Evolutionary conservation across 2,113 vertebrate species (phyloP).

Genomic region (Sylvia atricapilla): DNA sequence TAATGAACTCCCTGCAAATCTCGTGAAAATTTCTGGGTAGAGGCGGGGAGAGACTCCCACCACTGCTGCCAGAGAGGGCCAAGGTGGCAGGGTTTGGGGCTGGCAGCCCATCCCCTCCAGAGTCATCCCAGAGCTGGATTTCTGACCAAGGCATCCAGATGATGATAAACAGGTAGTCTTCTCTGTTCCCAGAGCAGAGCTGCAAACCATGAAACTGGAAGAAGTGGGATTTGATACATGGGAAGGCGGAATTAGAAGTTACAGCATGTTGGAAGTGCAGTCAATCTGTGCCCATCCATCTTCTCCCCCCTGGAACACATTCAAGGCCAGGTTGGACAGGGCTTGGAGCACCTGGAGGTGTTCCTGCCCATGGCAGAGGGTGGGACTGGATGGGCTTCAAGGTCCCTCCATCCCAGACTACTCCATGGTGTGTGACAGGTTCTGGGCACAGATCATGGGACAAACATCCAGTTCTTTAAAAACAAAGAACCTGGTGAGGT

Average conservation of each 20-base stretch:
- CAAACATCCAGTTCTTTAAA: not conserved
- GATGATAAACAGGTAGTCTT: not conserved
- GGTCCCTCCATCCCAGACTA: not conserved
- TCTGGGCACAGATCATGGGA: not conserved
- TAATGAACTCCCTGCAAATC: not conserved
- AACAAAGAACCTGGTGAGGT: not conserved
- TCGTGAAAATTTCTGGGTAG: not conserved
- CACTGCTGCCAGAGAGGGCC: not conserved
- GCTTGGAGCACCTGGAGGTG: not conserved
- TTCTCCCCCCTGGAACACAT: not conserved
- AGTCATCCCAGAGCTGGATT: not conserved
- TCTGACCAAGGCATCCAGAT: not conserved
- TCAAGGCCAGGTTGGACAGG: accelerated
- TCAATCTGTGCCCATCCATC: not conserved
- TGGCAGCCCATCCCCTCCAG: not conserved
- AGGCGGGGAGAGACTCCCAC: not conserved
- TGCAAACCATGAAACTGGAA: not conserved
- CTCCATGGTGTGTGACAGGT: not conserved
- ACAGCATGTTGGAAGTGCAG: not conserved
- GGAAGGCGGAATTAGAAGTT: not conserved
- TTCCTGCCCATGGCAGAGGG: not conserved
- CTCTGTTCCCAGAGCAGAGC: not conserved
- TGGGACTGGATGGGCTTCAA: not conserved
- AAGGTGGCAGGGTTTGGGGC: not conserved
- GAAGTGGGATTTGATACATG: not conserved